These are phyloP conservation scores for Omphaloscelis lunosa DNA, from an alignment of 2,888 invertebrate species.

Conservation along the genomic window DNA sequence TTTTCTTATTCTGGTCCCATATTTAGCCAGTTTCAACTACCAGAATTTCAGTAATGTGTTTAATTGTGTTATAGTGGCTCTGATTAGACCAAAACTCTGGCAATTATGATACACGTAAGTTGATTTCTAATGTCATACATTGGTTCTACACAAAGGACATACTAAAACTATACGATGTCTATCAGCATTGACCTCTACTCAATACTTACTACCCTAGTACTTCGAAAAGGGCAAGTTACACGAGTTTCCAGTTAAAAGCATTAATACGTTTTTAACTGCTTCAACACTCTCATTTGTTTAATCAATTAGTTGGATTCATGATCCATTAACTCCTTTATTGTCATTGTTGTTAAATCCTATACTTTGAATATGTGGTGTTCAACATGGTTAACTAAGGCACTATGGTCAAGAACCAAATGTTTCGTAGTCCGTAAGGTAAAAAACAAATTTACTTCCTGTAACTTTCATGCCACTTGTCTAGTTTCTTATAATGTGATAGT, in stretches of 20 bases:
- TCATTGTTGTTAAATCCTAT: not conserved
- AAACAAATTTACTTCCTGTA: no score
- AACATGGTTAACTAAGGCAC: no score
- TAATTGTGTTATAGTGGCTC: not conserved
- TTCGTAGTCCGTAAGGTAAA: no score
- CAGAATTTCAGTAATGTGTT: not conserved
- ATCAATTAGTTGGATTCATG: constrained; percentile 47
- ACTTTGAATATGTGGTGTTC: no score
- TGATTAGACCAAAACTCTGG: not conserved
- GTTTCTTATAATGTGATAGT: no score
- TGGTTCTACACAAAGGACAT: constrained; percentile 23
- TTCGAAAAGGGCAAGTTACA: constrained; percentile 18
- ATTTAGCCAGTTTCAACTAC: not conserved
- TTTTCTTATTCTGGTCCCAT: not conserved
- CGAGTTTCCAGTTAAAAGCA: constrained; percentile 30
- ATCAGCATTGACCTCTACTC: constrained; percentile 30
- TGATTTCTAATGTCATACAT: constrained; percentile 8
- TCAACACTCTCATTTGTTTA: constrained; percentile 47
- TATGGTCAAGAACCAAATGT: no score
- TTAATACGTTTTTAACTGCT: constrained; percentile 53
- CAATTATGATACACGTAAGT: not conserved
- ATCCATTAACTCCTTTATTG: constrained; percentile 52
- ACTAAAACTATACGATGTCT: constrained; percentile 25
- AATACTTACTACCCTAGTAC: not conserved
- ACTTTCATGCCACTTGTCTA: no score